Evolutionary conservation across 2,888 invertebrate species (phyloP), one percentile per base, ranked within the genome.

Genomic region (Synanthedon andrenaeformis): DNA sequence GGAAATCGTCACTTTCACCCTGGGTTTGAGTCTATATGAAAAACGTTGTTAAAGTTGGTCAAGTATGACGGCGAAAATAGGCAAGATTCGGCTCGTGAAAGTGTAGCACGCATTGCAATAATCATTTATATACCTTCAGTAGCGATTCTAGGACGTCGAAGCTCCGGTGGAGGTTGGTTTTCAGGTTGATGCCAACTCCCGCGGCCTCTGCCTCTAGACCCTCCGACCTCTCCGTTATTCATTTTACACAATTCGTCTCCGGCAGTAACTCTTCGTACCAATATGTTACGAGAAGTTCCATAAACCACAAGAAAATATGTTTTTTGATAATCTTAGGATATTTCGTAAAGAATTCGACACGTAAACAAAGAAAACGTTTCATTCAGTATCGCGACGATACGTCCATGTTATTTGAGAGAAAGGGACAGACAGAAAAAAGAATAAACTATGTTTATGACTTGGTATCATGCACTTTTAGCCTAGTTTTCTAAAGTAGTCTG

Each of bases 211-310:
- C 88, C 85, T 74, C 86, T 79, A 55, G 85, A 71, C 70, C 82
- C 84, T 66, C 87, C 82, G 66, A 82, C 72, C 60, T 88, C 88
- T 65, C 87, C 88, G 85, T 88, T 88, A 77, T 86, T 88, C 88
- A 88, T 88, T 79, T 78, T 77, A 76, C 62, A 67, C 65, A 63
- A 58, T 68, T 68, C 62, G 57, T 66, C 60, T 62, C 62, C 60
- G 61, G 63, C 56, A 66, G 61, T 59, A 64, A 62, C 61, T 69
- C 55, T 64, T 56, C 62, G 56, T 60, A 61, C 60, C 56, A 65
- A 61, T 65, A 67, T 67, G 62, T 67, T 62, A 61, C 67, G 71
- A 64, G 58, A 64, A 73, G 72, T 81, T 76, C 78, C 82, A 84
- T 83, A 82, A 67, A 82, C 71, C 62, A 63, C 54, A 62, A 59